Evolutionary conservation across 1,140 invertebrate genomes (phyloP), one percentile per base, ranked within the genome.

Genomic region (Papilio polyxenes): DNA sequence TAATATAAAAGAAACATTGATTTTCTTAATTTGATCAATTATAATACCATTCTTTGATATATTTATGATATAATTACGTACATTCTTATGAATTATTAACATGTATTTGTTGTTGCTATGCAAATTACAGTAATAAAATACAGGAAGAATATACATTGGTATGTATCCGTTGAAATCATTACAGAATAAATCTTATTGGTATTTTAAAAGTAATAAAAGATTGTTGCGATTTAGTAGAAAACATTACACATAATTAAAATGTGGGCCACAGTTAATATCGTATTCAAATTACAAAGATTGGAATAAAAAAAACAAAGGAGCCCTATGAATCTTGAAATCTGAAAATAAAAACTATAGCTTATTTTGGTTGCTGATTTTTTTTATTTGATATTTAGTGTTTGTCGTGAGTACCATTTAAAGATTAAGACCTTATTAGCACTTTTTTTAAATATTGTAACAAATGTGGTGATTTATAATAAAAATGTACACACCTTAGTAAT

Each of bases 401-500:
- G 23, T 31, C 23, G 23, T 31, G 23, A 31, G 23, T 44, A 6
- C 7, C 40, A 44, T 51, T 51, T 20, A 59, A 9, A 20, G 0
- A 59, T 59, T 2, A 20, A 59, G n/a, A 17, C 17, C 15, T 53
- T 1, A 6, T 8, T 7, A 20, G 17, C 9, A 9, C 17, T 59
- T 72, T 17, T 62, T 51, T 51, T 51, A 10, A 13, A 51, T 51
- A 3, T 10, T 51, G 10, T 51, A 51, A 62, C 17, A n/a, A 59
- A 3, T 72, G 13, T 40, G 17, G 23, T 37, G 31, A 0, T 37
- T 72, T 23, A 23, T 62, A 15, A 40, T 31, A 7, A 72, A 65
- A 72, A 75, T 74, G 69, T 74, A 44, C 44, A 40, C 13, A 72
- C 31, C 31, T 72, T 13, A 72, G 65, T 72, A 72, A 72, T 72